phyloP scores from a whole-genome alignment of 2,797 vertebrate genomes.

The Sebastes kiyomatsui region DNA sequence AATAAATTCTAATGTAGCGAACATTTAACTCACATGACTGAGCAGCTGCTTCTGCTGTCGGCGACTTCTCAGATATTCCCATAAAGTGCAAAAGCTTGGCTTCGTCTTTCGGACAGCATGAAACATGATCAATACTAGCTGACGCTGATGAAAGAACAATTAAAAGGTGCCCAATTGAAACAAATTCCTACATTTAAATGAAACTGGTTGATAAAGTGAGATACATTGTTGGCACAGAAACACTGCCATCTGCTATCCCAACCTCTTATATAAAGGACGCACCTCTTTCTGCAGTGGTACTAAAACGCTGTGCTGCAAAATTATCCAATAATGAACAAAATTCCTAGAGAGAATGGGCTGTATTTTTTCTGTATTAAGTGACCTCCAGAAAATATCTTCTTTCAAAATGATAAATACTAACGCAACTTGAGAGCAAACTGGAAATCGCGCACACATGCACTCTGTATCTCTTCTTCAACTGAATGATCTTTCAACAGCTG shows the following conservation, averaged over 20 bases:
- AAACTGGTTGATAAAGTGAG: background rate
- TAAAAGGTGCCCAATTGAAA: no score
- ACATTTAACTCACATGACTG: no score
- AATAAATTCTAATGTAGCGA: no score
- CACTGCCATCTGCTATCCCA: background rate
- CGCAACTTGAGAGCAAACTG: background rate
- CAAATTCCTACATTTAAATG: background rate
- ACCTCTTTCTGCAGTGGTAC: background rate
- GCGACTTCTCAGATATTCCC: no score
- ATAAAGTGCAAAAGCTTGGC: no score
- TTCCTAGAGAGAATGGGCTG: background rate
- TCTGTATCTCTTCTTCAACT: background rate
- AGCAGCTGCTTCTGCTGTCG: no score
- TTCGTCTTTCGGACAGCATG: no score
- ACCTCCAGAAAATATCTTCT: constrained; percentile 7
- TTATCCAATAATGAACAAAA: background rate
- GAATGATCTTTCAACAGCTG: constrained; percentile 41
- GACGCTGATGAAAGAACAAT: no score
- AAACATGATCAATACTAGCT: no score
- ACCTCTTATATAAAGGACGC: background rate
- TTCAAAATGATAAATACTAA: constrained; percentile 5
- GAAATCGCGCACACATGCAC: background rate
- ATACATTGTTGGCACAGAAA: background rate
- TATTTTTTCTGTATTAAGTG: background rate
- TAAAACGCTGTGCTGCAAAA: background rate